Evolutionary conservation across 2,113 vertebrate species (phyloP).

Genomic region (Oncorhynchus clarkii): DNA sequence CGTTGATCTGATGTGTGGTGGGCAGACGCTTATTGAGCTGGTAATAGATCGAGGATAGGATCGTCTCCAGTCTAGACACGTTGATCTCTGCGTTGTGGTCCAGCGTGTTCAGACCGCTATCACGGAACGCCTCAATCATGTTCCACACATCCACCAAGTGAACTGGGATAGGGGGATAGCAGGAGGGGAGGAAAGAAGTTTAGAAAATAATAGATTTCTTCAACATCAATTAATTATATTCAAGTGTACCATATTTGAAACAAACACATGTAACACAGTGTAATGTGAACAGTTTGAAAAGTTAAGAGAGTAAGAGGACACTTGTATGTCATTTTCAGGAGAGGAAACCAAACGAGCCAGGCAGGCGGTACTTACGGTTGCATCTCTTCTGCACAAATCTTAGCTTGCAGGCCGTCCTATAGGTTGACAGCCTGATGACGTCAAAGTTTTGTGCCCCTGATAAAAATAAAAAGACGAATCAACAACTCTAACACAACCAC

Average conservation of each 20-base stretch:
- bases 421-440: constrained; percentile 94
- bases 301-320: not conserved
- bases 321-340: not conserved
- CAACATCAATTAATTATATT: not conserved
- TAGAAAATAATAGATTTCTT: too few relatives aligned
- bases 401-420: constrained; percentile 95
- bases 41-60: constrained; percentile 96
- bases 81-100: constrained; percentile 89
- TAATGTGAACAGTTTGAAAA: too few relatives aligned
- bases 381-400: constrained; percentile 96
- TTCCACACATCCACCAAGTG: constrained; percentile 99
- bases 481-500: not conserved
- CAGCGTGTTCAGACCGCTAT: constrained; percentile 94
- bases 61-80: constrained; percentile 96
- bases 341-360: not conserved
- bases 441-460: constrained; percentile 97
- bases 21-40: constrained; percentile 97
- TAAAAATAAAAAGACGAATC: constrained; percentile 12
- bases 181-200: not conserved
- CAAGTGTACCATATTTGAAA: not conserved
- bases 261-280: not conserved
- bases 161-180: constrained; percentile 66
- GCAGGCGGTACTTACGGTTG: constrained; percentile 83
- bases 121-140: constrained; percentile 98
- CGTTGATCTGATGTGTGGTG: constrained; percentile 95